Conservation (phyloP, 1,140 invertebrate species). For the Platyscapa corneri region DNA sequence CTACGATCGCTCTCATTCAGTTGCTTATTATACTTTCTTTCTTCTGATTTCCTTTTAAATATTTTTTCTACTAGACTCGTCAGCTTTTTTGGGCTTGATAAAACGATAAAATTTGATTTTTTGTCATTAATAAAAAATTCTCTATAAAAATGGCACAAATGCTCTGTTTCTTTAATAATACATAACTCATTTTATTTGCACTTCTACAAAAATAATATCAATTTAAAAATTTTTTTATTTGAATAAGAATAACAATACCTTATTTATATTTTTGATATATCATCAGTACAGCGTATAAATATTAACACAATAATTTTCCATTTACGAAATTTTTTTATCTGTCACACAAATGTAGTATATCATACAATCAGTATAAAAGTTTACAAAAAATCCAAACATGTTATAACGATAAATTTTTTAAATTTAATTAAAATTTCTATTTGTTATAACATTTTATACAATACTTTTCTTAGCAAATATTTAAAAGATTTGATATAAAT, state of each 20-base stretch:
- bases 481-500: constrained; percentile 27
- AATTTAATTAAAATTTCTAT: constrained; percentile 46
- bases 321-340: constrained; percentile 30
- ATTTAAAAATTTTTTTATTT: constrained; percentile 26
- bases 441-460: constrained; percentile 48
- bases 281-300: constrained; percentile 33
- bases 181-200: constrained; percentile 23
- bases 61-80: constrained; percentile 32
- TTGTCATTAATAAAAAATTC: constrained; percentile 17
- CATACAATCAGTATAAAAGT: constrained; percentile 51
- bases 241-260: constrained; percentile 19
- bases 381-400: constrained; percentile 49
- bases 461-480: constrained; percentile 34
- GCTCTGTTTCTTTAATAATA: background rate
- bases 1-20: constrained; percentile 10
- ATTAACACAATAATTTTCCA: constrained; percentile 29
- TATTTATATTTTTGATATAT: constrained; percentile 44
- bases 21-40: constrained; percentile 26
- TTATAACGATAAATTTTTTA: constrained; percentile 44
- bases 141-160: background rate
- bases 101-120: constrained; percentile 45
- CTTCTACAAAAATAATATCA: constrained; percentile 50
- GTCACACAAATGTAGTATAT: constrained; percentile 47
- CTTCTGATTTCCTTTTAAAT: background rate
- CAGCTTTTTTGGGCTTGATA: background rate